Conservation (phyloP, 2,113 vertebrate species). For the Mionectes macconnelli region DNA sequence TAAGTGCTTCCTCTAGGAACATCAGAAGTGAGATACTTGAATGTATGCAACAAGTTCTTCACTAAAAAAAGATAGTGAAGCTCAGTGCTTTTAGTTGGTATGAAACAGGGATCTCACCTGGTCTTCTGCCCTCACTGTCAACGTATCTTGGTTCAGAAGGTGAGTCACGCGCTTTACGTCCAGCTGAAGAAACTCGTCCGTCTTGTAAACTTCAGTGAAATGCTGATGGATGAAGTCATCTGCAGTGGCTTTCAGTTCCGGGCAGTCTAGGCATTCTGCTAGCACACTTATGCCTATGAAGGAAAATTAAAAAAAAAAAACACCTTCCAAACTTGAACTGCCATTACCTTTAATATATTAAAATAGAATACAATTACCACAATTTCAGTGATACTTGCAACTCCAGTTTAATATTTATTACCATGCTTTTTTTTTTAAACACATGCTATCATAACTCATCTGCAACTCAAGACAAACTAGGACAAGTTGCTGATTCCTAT, state of each 20-base stretch:
- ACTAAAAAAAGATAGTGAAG: background rate
- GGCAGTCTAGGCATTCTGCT: slow-evolving; percentile 87
- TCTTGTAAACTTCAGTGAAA: slow-evolving; percentile 90
- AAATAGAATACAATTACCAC: background rate
- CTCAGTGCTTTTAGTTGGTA: background rate
- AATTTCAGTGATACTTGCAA: background rate
- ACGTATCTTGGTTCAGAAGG: slow-evolving; percentile 86
- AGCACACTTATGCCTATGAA: slow-evolving; percentile 84
- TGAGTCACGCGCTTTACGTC: slow-evolving; percentile 88
- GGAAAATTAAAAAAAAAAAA: background rate
- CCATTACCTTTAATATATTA: background rate
- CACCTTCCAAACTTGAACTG: background rate
- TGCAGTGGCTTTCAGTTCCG: slow-evolving; percentile 85
- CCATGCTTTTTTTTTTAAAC: background rate
- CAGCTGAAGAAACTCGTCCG: slow-evolving; percentile 88
- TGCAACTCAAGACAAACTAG: background rate
- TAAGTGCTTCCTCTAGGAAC: background rate
- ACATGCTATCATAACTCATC: background rate
- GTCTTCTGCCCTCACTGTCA: slow-evolving; percentile 87
- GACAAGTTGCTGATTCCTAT: background rate
- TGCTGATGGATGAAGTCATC: slow-evolving; percentile 91
- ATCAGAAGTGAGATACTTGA: background rate
- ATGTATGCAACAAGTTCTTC: background rate
- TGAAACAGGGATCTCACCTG: slow-evolving; percentile 72
- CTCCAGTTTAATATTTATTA: background rate